phyloP scores from a whole-genome alignment of 2,113 vertebrate genomes.

The Lepus americanus region DNA sequence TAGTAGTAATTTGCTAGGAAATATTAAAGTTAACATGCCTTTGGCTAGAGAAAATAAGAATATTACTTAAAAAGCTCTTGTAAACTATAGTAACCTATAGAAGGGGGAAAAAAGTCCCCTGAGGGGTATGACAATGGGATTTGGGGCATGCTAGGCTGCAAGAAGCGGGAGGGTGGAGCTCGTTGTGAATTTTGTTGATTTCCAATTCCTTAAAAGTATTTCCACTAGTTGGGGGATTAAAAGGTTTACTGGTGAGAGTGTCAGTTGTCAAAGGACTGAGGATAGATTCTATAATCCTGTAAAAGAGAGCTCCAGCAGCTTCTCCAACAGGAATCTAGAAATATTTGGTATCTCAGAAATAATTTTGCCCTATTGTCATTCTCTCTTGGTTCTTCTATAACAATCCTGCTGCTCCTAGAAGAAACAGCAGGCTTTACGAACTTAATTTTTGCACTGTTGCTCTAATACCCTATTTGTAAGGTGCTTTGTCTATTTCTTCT shows the following conservation, averaged over 20 bases:
- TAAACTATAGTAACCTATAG: not conserved
- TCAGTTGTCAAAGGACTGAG: conserved; percentile 74
- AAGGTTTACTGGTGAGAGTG: conserved; percentile 77
- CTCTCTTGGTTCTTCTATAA: conserved; percentile 33
- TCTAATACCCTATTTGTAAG: not conserved
- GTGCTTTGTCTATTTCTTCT: not conserved
- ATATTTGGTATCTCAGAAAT: conserved; percentile 70
- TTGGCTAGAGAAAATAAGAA: conserved; percentile 66
- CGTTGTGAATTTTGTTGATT: conserved; percentile 73
- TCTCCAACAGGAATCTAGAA: conserved; percentile 63
- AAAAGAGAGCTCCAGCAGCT: conserved; percentile 71
- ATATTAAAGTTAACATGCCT: conserved; percentile 63
- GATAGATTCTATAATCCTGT: conserved; percentile 71
- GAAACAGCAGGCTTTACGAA: conserved; percentile 44
- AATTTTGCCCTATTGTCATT: conserved; percentile 62
- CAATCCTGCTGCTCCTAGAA: conserved; percentile 16
- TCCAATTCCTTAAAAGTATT: conserved; percentile 75
- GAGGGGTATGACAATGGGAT: conserved; percentile 57
- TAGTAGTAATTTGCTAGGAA: conserved; percentile 54
- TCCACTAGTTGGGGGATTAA: conserved; percentile 78
- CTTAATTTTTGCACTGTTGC: conserved; percentile 18
- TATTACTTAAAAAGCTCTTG: conserved; percentile 57
- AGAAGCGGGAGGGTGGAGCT: conserved; percentile 26
- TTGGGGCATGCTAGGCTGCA: conserved; percentile 45
- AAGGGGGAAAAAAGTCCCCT: conserved; percentile 6